Evolutionary conservation across 2,797 vertebrate genomes (phyloP), one percentile per base, ranked within the genome.

Genomic region (Caiman crocodilus): DNA sequence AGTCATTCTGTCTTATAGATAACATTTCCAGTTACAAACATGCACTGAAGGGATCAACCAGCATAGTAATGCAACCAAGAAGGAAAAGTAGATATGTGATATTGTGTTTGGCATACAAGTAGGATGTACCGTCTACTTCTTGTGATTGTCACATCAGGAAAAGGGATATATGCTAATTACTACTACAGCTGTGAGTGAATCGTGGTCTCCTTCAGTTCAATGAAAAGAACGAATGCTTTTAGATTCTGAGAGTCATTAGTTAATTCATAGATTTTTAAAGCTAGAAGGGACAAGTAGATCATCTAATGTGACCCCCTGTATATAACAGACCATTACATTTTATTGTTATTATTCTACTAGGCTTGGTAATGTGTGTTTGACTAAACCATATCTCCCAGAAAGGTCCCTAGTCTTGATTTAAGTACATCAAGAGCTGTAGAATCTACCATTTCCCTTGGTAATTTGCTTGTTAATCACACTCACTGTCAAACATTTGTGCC

Each of bases 241-340:
- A 8, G 30, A 79, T 57, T 93, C 64, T 71, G 23, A 76, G 26
- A 73, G 26, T 73, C 42, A 50, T 50, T 50, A 61, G 55, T 89
- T 85, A 81, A 69, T 56, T 82, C 18, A 65, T 16, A 57, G 73
- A 78, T 57, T 87, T 93, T 73, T 67, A 93, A 93, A 90, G 42
- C 50, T 84, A 63, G 59, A 88, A 73, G 80, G 7, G 32, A 63
- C 35, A 50, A 56, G 61, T 61, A 90, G 50, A 81, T 23, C 76
- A 67, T 82, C 86, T 88, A 85, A 71, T 85, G 65, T 0, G 3
- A 87, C 10, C 58, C 59, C 84, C 4, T 83, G 26, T 63, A 28
- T 89, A 87, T 73, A 32, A 56, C n/a, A 82, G 84, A 63, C 65
- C 79, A 87, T 77, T 92, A 85, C 20, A 30, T 91, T 94, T 92